These are phyloP conservation scores for Mesocricetus auratus DNA, from an alignment of 2,113 vertebrate species.

Conservation along the genomic window DNA sequence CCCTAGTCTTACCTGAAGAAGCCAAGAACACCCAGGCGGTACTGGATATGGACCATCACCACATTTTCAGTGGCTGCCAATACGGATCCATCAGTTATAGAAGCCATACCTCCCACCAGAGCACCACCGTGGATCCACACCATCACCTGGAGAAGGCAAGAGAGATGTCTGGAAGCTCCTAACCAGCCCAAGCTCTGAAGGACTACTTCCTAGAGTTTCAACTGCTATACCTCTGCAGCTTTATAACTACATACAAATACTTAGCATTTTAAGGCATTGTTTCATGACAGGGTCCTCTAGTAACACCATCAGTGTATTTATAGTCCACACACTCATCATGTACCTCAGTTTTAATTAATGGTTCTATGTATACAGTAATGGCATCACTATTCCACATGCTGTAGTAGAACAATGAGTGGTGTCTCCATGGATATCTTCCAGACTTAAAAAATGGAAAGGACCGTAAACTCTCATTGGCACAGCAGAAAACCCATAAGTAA, in stretches of 20 bases:
- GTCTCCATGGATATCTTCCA: background rate
- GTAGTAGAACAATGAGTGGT: background rate
- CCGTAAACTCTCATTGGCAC: background rate
- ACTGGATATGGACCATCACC: conserved; percentile 70
- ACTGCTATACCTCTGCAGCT: background rate
- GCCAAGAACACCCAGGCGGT: conserved; percentile 72
- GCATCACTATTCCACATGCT: background rate
- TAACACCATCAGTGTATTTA: background rate
- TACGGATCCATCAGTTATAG: background rate
- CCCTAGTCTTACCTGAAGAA: conserved; percentile 74
- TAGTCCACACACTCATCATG: too few relatives aligned
- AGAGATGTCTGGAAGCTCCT: background rate
- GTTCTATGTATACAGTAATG: background rate
- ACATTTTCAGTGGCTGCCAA: conserved; percentile 40
- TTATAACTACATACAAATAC: background rate
- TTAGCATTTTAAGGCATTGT: background rate
- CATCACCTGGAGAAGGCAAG: background rate
- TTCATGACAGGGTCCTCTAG: background rate
- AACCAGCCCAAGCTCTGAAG: background rate
- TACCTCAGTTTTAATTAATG: background rate
- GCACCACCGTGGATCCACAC: background rate
- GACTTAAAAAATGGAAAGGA: background rate
- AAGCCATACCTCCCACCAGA: background rate
- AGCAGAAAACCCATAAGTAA: background rate
- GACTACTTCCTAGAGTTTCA: background rate